Evolutionary conservation across 2,888 invertebrate genomes (phyloP), one percentile per base, ranked within the genome.

Genomic region (Dicranocentrus wangi): DNA sequence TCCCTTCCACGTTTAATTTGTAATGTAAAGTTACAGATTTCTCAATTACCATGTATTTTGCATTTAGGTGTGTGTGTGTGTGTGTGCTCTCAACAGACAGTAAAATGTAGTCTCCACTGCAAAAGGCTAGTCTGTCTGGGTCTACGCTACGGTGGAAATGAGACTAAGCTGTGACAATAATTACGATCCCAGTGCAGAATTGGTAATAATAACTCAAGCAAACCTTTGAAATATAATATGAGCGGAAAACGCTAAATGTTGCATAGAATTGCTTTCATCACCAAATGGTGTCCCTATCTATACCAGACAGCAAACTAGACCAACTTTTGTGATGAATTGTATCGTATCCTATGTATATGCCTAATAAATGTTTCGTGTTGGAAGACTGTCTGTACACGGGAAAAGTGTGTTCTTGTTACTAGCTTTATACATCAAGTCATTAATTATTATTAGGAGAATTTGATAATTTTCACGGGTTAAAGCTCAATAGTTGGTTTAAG

Each of bases 371-470:
- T 47, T 10, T 5, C 15, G 47, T 21, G 53, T 21, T 53, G 21
- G 47, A 47, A 32, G 32, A 32, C 5, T 10, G n/a, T 47, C 7
- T 47, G 53, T 53, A 21, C 8, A 47, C 2, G 17, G 63, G 23
- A 17, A 39, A 63, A 47, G 15, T 5, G 42, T 63, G 39, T 28
- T 28, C 60, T 60, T 60, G 60, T 63, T 63, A 43, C 25, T 60
- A 55, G 71, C 47, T 71, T 60, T 53, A 60, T 71, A 71, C 71
- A 71, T 71, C 55, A 72, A 68, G 82, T 82, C 82, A 78, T 82
- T 82, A 82, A 82, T 82, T 82, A 82, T 82, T 82, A 82, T 78
- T 82, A 82, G 78, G 78, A 55, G 78, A 68, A 78, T 82, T 78
- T 73, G 72, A 82, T 82, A 82, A 82, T 82, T 73, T 82, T 69